Percentiles rank a stretch among this genome's conserved stretches.
phyloP scores from a whole-genome alignment of 1,140 invertebrate genomes.

The Archivesica marissinica region DNA sequence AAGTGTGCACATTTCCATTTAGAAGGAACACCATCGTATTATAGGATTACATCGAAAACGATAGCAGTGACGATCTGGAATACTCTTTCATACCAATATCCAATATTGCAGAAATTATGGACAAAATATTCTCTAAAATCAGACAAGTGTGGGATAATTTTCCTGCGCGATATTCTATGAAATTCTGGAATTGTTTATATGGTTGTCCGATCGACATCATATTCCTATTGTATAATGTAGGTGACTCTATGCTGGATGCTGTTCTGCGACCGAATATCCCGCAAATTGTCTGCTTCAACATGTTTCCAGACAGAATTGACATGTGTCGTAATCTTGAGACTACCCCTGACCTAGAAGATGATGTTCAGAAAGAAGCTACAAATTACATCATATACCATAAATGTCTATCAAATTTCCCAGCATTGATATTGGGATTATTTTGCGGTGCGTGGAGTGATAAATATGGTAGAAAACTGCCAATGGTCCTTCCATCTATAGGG shows the following conservation, averaged over 20 bases:
- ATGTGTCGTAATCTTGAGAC: constrained; percentile 66
- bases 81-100: no score
- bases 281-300: constrained; percentile 73
- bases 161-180: constrained; percentile 31
- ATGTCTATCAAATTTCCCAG: constrained; percentile 76
- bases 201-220: constrained; percentile 69
- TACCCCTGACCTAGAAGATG: constrained; percentile 68
- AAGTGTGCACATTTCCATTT: no score
- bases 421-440: constrained; percentile 76
- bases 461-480: constrained; percentile 76
- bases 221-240: constrained; percentile 69
- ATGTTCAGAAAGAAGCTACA: constrained; percentile 74
- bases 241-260: constrained; percentile 69
- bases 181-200: constrained; percentile 64
- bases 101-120: background rate
- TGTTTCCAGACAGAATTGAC: constrained; percentile 64
- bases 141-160: constrained; percentile 18
- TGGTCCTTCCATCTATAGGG: constrained; percentile 76
- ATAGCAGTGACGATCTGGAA: no score
- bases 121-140: background rate
- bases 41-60: no score
- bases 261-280: constrained; percentile 71
- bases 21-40: no score
- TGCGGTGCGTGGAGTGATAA: constrained; percentile 81
- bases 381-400: constrained; percentile 77